phyloP scores from a whole-genome alignment of 2,113 vertebrate genomes.

The Bothrops jararaca region DNA sequence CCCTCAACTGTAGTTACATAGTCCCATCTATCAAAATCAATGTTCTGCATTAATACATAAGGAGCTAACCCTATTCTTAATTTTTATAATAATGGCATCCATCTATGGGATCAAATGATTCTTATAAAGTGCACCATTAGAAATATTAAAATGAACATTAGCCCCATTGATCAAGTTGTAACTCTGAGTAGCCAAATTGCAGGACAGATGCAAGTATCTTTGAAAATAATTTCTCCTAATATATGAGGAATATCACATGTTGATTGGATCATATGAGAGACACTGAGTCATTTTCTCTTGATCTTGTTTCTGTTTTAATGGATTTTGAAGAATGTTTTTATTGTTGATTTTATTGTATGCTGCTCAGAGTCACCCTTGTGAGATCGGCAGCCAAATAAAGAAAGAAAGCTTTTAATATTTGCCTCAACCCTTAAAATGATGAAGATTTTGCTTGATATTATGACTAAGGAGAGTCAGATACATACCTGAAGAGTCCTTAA shows the following conservation, averaged over 20 bases:
- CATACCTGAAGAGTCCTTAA: neutral
- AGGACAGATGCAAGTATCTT: neutral
- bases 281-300: neutral
- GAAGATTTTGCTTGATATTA: neutral
- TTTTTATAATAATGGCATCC: neutral
- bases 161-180: too few relatives aligned
- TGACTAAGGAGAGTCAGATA: neutral
- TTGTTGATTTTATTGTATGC: neutral
- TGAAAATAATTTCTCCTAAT: neutral
- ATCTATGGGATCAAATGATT: neutral
- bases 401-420: neutral
- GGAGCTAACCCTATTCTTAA: neutral
- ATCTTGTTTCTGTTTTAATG: neutral
- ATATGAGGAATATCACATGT: neutral
- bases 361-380: neutral
- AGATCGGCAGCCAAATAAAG: neutral
- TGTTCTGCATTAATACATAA: neutral
- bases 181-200: neutral
- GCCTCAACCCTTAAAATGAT: neutral
- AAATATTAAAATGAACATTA: neutral
- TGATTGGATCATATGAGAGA: neutral
- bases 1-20: neutral
- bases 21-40: neutral
- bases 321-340: neutral
- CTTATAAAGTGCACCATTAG: neutral